A percentile compares a stretch with the other conserved stretches of the same genome.
phyloP scores from a whole-genome alignment of 2,888 invertebrate genomes.

The Xestoiulus laeticollis region DNA sequence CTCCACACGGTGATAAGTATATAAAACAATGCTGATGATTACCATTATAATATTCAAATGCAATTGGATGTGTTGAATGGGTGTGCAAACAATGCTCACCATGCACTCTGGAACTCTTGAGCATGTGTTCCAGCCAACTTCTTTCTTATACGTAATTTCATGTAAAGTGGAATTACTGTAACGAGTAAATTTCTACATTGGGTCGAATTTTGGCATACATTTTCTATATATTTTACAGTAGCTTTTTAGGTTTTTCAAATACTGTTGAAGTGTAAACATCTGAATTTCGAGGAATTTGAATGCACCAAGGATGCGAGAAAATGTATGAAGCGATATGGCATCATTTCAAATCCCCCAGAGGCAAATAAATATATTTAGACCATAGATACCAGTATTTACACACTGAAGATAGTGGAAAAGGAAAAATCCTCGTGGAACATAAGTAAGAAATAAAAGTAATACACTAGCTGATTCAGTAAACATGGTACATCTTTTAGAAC shows the following conservation, averaged over 20 bases:
- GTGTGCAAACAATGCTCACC: not conserved
- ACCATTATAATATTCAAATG: not conserved
- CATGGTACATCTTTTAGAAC: not conserved
- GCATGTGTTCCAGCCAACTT: too few relatives aligned
- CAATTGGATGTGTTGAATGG: not conserved
- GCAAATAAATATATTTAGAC: not conserved
- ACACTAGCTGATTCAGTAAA: not conserved
- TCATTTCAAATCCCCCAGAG: not conserved
- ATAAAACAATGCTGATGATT: not conserved
- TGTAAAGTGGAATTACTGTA: not conserved
- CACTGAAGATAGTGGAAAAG: not conserved
- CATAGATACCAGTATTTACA: not conserved
- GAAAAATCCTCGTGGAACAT: not conserved
- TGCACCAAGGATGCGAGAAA: not conserved
- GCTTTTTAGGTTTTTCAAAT: not conserved
- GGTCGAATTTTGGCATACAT: not conserved
- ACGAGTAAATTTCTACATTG: not conserved
- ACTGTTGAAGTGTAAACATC: not conserved
- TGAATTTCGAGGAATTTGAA: not conserved
- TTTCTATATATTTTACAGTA: not conserved
- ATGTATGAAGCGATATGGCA: not conserved
- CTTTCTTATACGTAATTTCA: too few relatives aligned
- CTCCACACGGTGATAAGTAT: not conserved
- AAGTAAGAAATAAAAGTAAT: not conserved
- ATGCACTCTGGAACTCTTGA: too few relatives aligned